Evolutionary conservation across 2,797 vertebrate species (phyloP).

Genomic region (Taeniopygia guttata): DNA sequence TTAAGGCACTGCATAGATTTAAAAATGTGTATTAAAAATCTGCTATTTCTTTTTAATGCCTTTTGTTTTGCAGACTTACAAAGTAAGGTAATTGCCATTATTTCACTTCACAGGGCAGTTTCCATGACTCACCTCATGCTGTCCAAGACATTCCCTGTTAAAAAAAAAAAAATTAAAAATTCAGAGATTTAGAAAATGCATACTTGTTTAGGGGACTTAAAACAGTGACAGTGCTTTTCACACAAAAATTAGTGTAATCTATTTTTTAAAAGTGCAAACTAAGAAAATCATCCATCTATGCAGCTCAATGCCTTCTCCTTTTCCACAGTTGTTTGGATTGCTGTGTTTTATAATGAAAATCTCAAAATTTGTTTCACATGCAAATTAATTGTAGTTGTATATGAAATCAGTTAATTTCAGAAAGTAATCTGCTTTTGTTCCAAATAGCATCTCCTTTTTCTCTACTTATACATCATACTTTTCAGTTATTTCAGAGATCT

Average conservation of each 20-base stretch:
- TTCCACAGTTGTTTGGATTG: neutral
- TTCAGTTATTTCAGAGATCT: neutral
- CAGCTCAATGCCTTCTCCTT: neutral
- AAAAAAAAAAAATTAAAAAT: slow-evolving; percentile 61
- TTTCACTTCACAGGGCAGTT: neutral
- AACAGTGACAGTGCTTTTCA: neutral
- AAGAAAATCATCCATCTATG: neutral
- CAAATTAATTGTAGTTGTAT: neutral
- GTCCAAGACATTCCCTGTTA: slow-evolving; percentile 83
- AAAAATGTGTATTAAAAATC: neutral
- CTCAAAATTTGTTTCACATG: neutral
- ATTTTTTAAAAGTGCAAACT: neutral
- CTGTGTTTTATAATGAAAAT: neutral
- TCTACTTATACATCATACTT: neutral
- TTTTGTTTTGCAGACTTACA: neutral
- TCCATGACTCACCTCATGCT: slow-evolving; percentile 82
- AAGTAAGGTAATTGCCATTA: neutral
- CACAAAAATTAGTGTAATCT: neutral
- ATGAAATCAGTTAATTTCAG: neutral
- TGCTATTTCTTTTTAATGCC: neutral
- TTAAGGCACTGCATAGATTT: neutral
- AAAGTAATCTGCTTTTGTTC: neutral
- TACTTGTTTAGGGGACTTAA: neutral
- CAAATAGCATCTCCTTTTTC: neutral
- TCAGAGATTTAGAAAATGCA: neutral